Conservation (phyloP, 2,113 vertebrate genomes). For the Bufo gargarizans region DNA sequence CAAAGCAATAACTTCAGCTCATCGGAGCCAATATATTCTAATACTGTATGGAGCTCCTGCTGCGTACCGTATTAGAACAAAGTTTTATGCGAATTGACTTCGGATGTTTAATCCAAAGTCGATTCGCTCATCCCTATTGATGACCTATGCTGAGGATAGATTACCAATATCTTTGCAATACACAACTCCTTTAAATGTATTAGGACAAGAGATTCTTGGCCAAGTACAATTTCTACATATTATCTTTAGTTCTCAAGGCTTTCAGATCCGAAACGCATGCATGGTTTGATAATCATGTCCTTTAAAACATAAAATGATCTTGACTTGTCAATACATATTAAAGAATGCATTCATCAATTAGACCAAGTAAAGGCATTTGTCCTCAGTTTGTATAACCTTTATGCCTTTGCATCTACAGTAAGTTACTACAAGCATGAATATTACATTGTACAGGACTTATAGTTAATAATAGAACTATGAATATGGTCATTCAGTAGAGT, state of each 20-base stretch:
- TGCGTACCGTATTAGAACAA: too few species aligned
- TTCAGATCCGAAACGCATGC: not conserved
- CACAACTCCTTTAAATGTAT: too few species aligned
- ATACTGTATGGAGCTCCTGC: too few species aligned
- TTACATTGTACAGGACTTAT: not conserved
- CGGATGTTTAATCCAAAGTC: too few species aligned
- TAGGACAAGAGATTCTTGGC: too few species aligned
- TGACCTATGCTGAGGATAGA: too few species aligned
- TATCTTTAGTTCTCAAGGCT: not conserved
- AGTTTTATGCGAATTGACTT: too few species aligned
- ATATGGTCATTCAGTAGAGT: not conserved
- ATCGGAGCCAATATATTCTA: too few species aligned
- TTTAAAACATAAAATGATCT: constrained; percentile 15
- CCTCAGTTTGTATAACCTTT: constrained; percentile 19
- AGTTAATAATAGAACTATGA: not conserved
- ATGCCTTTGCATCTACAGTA: not conserved
- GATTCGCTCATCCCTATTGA: too few species aligned
- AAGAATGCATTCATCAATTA: constrained; percentile 33
- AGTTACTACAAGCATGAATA: constrained; percentile 5
- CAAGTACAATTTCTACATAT: not conserved
- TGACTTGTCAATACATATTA: constrained; percentile 35
- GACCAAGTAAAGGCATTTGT: constrained; percentile 1
- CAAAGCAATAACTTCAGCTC: too few species aligned
- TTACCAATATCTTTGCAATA: too few species aligned
- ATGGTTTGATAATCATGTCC: not conserved